Evolutionary conservation across 1,140 invertebrate species (phyloP), one percentile per base, ranked within the genome.

Genomic region (Grapholita molesta): DNA sequence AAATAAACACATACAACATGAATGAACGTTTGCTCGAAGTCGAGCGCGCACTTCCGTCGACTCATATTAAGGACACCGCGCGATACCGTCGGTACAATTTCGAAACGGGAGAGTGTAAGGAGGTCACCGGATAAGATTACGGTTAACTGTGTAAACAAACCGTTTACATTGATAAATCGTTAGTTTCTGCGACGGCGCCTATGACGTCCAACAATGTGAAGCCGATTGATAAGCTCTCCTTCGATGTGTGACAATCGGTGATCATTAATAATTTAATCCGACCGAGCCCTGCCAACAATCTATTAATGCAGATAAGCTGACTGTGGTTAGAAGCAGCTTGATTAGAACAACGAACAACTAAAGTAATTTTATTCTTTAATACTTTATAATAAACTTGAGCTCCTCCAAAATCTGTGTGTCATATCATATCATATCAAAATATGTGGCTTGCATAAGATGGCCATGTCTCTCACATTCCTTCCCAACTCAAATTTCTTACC

Each of bases 41-140:
- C 72, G 72, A 82, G 75, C 72, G 77, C 77, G 77, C 77, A 82
- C 85, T 88, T 90, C 86, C 88, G 87, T 67, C 80, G 78, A 74
- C 73, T 79, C 71, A 78, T 79, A 86, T 83, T 88, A 87, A 83
- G 86, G 87, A 84, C 83, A 82, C 71, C 72, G 74, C 68, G 74
- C 76, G 82, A 88, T 88, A 89, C 80, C 80, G 76, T 75, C 80
- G 80, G 77, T 90, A 88, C 82, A 80, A 89, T 88, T 88, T 89
- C 84, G 85, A 88, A 88, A 91, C 89, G 86, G 89, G 86, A 89
- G 83, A 91, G 79, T 86, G 76, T 85, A 91, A 91, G 86, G 86
- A 86, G 89, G 89, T 89, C 86, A 88, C 80, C 80, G 86, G 89
- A 91, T 91, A 91, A 89, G 87, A 91, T 89, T 89, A 89, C 87